Evolutionary conservation across 2,113 vertebrate species (phyloP), one percentile per base, ranked within the genome.

Genomic region (Glaucidium brasilianum): DNA sequence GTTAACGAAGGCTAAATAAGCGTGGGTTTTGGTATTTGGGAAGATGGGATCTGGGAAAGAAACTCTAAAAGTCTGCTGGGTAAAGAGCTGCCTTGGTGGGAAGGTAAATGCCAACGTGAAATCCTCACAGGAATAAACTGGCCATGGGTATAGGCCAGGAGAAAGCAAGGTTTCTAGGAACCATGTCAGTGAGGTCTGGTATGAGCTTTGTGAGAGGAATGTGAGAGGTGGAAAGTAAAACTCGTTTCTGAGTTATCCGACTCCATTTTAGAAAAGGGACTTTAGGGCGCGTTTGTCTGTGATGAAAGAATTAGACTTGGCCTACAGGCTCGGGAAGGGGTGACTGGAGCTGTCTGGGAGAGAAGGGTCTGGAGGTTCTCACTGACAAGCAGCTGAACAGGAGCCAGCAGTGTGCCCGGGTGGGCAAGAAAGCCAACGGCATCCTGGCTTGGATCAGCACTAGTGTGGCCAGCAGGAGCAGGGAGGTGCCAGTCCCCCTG

Each of bases 261-360:
- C 53, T 49, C 30, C 2, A 0, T 14, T n/a, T 67, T 41, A 47
- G 30, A 68, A 19, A 37, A 30, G 17, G 12, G 20, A 6, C 29
- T 85, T 29, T 9, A 39, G 39, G 30, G 18, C n/a, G 45, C 1
- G 0, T 35, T 74, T 79, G 20, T 37, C 37, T 5, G 1, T 17
- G 27, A 3, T 39, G 45, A 20, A 19, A n/a, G 26, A 45, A 34
- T 18, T 12, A 20, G 52, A 12, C 32, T 41, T 59, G 45, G 43
- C 43, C 43, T 45, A 18, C 43, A 45, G 43, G 43, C 43, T 45
- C 17, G 16, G 43, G 43, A 16, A 45, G 43, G 43, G 43, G 43
- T 45, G 43, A 16, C 43, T 45, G 43, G 43, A 43, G 43, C 43
- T 43, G 43, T 43, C 43, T 43, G 43, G 43, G 16, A 43, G 43